Percentiles rank a stretch among this genome's conserved stretches.
phyloP scores from a whole-genome alignment of 2,888 invertebrate species.

The Agapostemon virescens region DNA sequence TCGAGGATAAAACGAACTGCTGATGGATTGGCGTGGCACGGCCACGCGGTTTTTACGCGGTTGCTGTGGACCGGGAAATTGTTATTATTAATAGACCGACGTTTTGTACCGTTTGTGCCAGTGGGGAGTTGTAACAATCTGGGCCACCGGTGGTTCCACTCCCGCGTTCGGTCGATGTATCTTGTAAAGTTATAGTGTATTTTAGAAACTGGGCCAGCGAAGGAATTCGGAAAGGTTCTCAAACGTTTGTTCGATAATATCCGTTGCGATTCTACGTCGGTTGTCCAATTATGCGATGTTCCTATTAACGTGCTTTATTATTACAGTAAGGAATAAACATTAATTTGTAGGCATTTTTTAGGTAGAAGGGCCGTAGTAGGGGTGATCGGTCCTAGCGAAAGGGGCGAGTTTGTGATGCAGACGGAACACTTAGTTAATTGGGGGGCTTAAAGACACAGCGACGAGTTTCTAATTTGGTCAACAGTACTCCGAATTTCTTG shows the following conservation, averaged over 20 bases:
- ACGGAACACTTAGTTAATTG: no score
- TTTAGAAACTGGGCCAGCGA: background rate
- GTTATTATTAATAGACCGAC: constrained; percentile 5
- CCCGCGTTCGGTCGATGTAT: background rate
- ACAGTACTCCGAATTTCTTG: no score
- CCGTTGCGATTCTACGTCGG: background rate
- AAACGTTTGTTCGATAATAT: background rate
- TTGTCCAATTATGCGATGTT: no score
- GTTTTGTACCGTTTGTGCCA: background rate
- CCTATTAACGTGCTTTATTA: no score
- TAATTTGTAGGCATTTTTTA: no score
- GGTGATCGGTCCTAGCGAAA: no score
- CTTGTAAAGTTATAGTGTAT: background rate
- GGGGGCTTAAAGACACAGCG: no score
- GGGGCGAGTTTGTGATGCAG: no score
- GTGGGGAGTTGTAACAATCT: background rate
- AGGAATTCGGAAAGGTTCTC: background rate
- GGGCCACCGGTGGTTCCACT: background rate
- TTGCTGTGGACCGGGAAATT: background rate
- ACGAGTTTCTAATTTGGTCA: no score
- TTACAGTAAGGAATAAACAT: no score
- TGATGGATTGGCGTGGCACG: background rate
- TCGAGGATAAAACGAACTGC: background rate
- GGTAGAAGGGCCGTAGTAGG: no score
- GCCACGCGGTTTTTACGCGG: background rate